Percentiles rank a stretch among this genome's conserved stretches.
These are phyloP conservation scores for Microtus pennsylvanicus DNA, from an alignment of 2,113 vertebrate genomes.

Conservation along the genomic window DNA sequence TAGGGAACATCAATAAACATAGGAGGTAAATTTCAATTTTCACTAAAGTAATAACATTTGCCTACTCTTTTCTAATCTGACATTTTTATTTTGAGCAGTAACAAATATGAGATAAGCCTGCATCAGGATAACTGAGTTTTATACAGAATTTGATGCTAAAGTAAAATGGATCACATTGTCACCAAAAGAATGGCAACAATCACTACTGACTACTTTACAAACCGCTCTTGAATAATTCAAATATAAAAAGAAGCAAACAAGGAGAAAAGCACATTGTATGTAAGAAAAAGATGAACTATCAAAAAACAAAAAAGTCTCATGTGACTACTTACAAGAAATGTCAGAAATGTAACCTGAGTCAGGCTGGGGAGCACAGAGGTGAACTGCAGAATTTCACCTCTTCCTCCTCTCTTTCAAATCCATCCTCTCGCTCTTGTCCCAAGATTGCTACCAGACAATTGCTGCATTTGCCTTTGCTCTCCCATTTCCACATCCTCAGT, in stretches of 20 bases:
- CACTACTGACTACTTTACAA: neutral
- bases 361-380: neutral
- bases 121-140: neutral
- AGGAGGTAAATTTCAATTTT: constrained; percentile 6
- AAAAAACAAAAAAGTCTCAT: neutral
- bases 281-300: too few species aligned
- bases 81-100: neutral
- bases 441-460: neutral
- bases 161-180: neutral
- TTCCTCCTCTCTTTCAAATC: neutral
- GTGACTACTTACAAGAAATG: neutral
- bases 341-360: neutral
- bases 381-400: neutral
- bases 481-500: neutral
- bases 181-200: neutral
- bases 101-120: neutral
- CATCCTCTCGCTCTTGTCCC: rapidly evolving
- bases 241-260: neutral
- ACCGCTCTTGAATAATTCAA: constrained; percentile 14
- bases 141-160: neutral
- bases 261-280: neutral
- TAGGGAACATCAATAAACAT: neutral
- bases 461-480: neutral
- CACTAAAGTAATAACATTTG: neutral
- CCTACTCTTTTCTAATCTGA: neutral